These are phyloP conservation scores for Sphaeramia orbicularis DNA, from an alignment of 2,797 vertebrate species.

Conservation along the genomic window DNA sequence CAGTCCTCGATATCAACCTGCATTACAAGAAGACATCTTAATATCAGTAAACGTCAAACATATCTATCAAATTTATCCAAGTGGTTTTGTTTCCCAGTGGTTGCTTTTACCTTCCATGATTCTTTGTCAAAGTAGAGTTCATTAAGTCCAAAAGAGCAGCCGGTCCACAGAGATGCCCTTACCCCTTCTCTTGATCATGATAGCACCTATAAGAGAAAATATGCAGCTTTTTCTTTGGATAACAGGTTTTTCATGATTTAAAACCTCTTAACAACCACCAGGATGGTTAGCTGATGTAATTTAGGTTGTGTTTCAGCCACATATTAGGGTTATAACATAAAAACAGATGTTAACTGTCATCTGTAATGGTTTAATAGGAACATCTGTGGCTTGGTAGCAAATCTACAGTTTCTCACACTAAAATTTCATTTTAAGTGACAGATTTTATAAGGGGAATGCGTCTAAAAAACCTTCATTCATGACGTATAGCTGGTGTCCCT, in stretches of 20 bases:
- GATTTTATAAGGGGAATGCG: constrained; percentile 1
- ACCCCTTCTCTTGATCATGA: constrained; percentile 72
- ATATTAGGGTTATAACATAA: too few species aligned
- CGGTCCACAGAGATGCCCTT: constrained; percentile 78
- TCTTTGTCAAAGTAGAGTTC: constrained; percentile 81
- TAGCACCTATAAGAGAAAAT: constrained; percentile 58
- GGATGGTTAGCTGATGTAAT: too few species aligned
- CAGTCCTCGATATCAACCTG: constrained; percentile 84
- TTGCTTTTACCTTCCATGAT: constrained; percentile 72
- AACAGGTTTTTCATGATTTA: too few species aligned
- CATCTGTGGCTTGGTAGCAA: not conserved
- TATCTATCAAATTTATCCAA: not conserved
- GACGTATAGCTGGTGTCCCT: constrained; percentile 76
- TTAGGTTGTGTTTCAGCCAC: too few species aligned
- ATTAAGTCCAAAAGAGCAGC: constrained; percentile 80
- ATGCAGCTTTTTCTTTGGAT: not conserved
- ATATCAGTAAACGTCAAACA: not conserved
- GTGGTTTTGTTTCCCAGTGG: too few species aligned
- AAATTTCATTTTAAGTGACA: not conserved
- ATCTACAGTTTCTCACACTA: constrained; percentile 3
- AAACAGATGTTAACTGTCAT: too few species aligned
- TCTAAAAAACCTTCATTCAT: constrained; percentile 65
- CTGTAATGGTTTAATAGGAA: not conserved
- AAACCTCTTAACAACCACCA: too few species aligned
- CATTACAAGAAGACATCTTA: not conserved